phyloP scores from a whole-genome alignment of 2,888 invertebrate genomes.

The Campaea margaritaria region DNA sequence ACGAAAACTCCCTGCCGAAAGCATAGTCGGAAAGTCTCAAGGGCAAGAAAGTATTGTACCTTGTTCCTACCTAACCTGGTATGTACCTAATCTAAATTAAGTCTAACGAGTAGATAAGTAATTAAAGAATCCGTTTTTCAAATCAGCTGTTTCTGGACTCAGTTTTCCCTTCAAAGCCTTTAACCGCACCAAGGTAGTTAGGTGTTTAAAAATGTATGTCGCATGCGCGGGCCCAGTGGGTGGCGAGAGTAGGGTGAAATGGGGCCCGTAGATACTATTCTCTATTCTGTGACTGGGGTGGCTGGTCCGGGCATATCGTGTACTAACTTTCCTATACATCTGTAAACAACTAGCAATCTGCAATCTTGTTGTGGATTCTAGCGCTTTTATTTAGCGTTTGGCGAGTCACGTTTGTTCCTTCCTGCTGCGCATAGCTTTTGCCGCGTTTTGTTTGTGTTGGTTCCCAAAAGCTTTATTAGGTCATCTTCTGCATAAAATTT shows the following conservation, averaged over 20 bases:
- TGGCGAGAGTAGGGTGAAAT: neutral
- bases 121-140: too few relatives aligned
- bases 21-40: too few relatives aligned
- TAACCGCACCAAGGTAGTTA: conserved; percentile 24
- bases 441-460: too few relatives aligned
- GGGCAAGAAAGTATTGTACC: too few relatives aligned
- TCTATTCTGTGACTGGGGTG: neutral
- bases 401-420: neutral
- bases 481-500: too few relatives aligned
- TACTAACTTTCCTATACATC: conserved; percentile 23
- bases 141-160: neutral
- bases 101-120: too few relatives aligned
- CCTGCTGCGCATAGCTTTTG: neutral
- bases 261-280: neutral
- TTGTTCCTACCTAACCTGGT: too few relatives aligned
- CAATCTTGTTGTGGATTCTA: conserved; percentile 1
- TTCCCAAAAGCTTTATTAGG: too few relatives aligned
- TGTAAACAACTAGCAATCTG: conserved; percentile 9
- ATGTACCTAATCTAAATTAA: too few relatives aligned
- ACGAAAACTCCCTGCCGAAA: too few relatives aligned
- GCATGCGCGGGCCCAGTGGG: conserved; percentile 35
- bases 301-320: conserved; percentile 9
- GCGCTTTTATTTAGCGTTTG: neutral
- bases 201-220: conserved; percentile 38
- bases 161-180: conserved; percentile 5